A percentile compares a stretch with the other conserved stretches of the same genome.
Conservation (phyloP, 2,113 vertebrate genomes). For the Furnarius figulus region DNA sequence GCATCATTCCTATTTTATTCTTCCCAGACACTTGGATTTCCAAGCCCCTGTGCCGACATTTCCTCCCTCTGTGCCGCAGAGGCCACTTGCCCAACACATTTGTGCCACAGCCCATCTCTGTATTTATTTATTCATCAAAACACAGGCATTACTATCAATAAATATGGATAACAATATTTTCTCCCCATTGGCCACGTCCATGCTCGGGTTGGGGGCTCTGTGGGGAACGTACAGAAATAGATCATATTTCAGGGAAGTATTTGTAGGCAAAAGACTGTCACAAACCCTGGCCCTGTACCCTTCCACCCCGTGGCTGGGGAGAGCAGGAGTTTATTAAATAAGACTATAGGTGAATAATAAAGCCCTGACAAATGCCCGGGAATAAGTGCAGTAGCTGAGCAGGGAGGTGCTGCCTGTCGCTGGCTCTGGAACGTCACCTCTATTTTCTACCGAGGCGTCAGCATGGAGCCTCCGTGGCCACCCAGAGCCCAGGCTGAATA, state of each 20-base stretch:
- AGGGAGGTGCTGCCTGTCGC: background rate
- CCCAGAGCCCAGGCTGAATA: background rate
- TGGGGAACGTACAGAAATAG: background rate
- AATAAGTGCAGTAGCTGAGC: background rate
- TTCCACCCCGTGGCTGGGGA: background rate
- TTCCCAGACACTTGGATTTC: conserved; percentile 87
- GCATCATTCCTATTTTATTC: conserved; percentile 88
- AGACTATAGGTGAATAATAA: conserved; percentile 3
- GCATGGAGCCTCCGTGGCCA: background rate
- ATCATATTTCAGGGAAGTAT: background rate
- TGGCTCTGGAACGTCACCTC: background rate
- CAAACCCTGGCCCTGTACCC: background rate
- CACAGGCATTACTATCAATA: conserved; percentile 62
- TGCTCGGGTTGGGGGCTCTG: background rate
- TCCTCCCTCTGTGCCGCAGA: conserved; percentile 68
- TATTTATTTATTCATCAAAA: conserved; percentile 73
- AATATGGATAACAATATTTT: conserved; percentile 63
- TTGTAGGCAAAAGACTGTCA: conserved; percentile 2
- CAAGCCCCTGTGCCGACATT: conserved; percentile 81
- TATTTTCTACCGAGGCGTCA: background rate
- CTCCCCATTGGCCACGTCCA: background rate
- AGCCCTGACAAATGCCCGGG: background rate
- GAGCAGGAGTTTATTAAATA: background rate
- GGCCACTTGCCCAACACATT: conserved; percentile 67
- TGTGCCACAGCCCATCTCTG: conserved; percentile 52